Percentiles rank a stretch among this genome's conserved stretches.
phyloP scores from a whole-genome alignment of 2,888 invertebrate genomes.

The Melanargia galathea region DNA sequence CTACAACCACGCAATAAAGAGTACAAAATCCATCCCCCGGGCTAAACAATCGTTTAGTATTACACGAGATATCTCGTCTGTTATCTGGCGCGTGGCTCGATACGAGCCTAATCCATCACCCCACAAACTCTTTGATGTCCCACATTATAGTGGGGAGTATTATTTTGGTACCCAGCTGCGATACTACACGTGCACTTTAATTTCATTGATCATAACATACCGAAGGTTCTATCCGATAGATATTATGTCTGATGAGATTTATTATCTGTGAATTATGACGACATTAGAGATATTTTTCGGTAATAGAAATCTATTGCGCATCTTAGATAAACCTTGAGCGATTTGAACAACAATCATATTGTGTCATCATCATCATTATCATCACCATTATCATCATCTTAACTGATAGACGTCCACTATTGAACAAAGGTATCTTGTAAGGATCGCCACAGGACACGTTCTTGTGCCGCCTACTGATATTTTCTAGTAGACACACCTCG shows the following conservation, averaged over 20 bases:
- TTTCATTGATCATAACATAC: slow-evolving; percentile 32
- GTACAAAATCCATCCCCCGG: slow-evolving; percentile 52
- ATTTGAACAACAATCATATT: too few species aligned
- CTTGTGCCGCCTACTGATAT: too few species aligned
- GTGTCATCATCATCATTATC: too few species aligned
- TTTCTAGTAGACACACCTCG: too few species aligned
- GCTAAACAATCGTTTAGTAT: slow-evolving; percentile 58
- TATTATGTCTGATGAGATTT: slow-evolving; percentile 14
- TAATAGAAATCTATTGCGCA: too few species aligned
- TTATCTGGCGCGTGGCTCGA: slow-evolving; percentile 75
- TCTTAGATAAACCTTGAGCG: too few species aligned
- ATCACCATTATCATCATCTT: too few species aligned
- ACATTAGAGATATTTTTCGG: background rate
- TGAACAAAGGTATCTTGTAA: too few species aligned
- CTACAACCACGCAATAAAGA: slow-evolving; percentile 47
- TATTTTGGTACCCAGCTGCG: slow-evolving; percentile 45
- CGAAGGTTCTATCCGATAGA: slow-evolving; percentile 14
- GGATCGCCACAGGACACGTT: too few species aligned
- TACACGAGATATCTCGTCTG: slow-evolving; percentile 48
- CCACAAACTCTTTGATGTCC: slow-evolving; percentile 71
- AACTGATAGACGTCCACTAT: too few species aligned
- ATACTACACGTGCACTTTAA: slow-evolving; percentile 36
- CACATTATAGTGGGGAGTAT: slow-evolving; percentile 55
- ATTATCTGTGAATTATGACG: background rate
- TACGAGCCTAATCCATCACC: slow-evolving; percentile 72